phyloP scores from a whole-genome alignment of 2,888 invertebrate genomes.

The Pristionchus entomophagus region DNA sequence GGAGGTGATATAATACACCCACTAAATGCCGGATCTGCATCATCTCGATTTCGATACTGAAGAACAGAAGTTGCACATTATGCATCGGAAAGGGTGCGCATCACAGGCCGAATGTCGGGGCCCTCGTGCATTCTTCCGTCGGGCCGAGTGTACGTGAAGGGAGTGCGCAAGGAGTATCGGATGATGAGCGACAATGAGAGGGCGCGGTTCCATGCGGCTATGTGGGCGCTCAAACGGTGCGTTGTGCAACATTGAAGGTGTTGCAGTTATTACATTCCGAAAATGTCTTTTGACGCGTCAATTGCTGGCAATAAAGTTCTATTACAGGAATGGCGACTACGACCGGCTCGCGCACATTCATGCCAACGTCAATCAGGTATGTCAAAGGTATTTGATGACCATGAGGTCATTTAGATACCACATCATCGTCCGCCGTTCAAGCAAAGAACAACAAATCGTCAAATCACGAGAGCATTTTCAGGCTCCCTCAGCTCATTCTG shows the following conservation, averaged over 20 bases:
- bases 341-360: constrained; percentile 36
- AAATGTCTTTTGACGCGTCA: no score
- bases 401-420: no score
- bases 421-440: not conserved
- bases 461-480: not conserved
- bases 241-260: no score
- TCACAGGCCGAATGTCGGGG: not conserved
- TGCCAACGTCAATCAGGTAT: constrained; percentile 13
- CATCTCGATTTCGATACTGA: no score
- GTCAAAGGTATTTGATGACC: no score
- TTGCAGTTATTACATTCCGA: no score
- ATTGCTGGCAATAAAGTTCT: not conserved
- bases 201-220: constrained; percentile 13
- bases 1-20: no score
- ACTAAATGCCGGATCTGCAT: no score
- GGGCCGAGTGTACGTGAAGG: not conserved
- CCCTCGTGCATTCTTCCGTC: not conserved
- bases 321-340: constrained; percentile 34
- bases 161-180: constrained; percentile 35
- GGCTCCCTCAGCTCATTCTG: constrained; percentile 33
- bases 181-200: constrained; percentile 23
- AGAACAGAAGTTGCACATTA: no score
- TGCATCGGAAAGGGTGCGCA: not conserved
- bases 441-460: no score
- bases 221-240: constrained; percentile 28